Evolutionary conservation across 2,797 vertebrate species (phyloP).

Genomic region (Carcharodon carcharias): DNA sequence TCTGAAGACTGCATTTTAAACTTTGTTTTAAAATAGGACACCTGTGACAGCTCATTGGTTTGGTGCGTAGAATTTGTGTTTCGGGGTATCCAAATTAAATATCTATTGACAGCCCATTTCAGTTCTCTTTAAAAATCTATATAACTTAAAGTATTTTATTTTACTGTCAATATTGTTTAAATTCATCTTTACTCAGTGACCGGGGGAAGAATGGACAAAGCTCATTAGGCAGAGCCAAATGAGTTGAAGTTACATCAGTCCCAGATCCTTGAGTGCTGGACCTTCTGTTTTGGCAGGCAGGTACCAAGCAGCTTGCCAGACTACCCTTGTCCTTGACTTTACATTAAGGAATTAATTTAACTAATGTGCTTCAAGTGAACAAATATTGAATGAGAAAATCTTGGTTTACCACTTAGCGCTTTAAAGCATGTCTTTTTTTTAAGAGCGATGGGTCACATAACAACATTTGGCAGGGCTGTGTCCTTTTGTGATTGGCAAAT

Average conservation of each 20-base stretch:
- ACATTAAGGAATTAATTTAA: constrained; percentile 18
- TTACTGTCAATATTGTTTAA: not conserved
- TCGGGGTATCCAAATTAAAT: not conserved
- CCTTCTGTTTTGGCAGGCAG: not conserved
- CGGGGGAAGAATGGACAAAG: not conserved
- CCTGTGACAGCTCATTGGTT: not conserved
- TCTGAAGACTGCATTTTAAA: not conserved
- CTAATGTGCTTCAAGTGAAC: not conserved
- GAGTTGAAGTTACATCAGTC: not conserved
- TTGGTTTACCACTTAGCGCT: not conserved
- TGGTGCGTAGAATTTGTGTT: not conserved
- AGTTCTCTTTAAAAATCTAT: not conserved
- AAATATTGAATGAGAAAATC: not conserved
- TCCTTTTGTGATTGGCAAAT: constrained; percentile 39
- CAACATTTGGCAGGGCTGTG: constrained; percentile 38
- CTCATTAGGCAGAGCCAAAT: not conserved
- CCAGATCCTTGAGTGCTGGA: not conserved
- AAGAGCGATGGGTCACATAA: too few relatives aligned
- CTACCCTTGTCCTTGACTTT: not conserved
- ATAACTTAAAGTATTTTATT: not conserved
- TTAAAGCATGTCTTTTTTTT: not conserved
- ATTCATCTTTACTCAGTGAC: not conserved
- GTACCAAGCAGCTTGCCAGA: not conserved
- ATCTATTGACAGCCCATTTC: not conserved
- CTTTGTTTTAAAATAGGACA: not conserved